A percentile compares a stretch with the other conserved stretches of the same genome.
Evolutionary conservation across 2,888 invertebrate genomes (phyloP).

Genomic region (Acleris cristana): DNA sequence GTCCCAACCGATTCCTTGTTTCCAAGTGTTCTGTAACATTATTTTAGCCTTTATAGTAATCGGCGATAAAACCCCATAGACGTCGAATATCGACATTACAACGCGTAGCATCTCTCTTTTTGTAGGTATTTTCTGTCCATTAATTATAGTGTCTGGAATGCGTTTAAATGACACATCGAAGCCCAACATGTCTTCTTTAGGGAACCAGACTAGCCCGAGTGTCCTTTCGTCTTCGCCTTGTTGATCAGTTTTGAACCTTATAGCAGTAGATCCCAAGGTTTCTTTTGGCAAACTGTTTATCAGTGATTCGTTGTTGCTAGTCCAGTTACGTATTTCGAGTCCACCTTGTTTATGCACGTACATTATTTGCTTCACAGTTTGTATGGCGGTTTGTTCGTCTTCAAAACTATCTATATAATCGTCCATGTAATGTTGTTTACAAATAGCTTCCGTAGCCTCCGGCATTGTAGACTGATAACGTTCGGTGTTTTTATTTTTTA

Average conservation of each 20-base stretch:
- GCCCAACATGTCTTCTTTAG: slow-evolving; percentile 30
- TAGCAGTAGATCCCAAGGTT: slow-evolving; percentile 9
- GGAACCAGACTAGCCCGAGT: slow-evolving; percentile 35
- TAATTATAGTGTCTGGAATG: slow-evolving; percentile 8
- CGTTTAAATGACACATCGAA: slow-evolving; percentile 30
- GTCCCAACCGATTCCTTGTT: slow-evolving; percentile 37
- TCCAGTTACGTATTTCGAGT: not conserved
- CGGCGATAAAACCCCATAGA: slow-evolving; percentile 38
- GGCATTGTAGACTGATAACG: slow-evolving; percentile 25
- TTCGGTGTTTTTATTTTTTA: slow-evolving; percentile 40
- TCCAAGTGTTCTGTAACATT: slow-evolving; percentile 38
- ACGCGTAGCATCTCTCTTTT: slow-evolving; percentile 35
- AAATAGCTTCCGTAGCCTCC: slow-evolving; percentile 4
- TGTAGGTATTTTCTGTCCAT: slow-evolving; percentile 29
- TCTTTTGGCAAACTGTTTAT: slow-evolving; percentile 4
- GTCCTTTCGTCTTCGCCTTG: slow-evolving; percentile 32
- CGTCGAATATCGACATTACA: slow-evolving; percentile 40
- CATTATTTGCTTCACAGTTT: not conserved
- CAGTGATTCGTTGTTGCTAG: not conserved
- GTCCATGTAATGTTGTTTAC: slow-evolving; percentile 7
- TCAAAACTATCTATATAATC: slow-evolving; percentile 11
- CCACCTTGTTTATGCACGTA: not conserved
- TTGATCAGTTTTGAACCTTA: slow-evolving; percentile 33
- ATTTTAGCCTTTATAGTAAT: slow-evolving; percentile 38
- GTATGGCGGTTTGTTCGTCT: slow-evolving; percentile 5